Percentiles rank a stretch among this genome's conserved stretches.
Evolutionary conservation across 2,888 invertebrate genomes (phyloP).

Genomic region (Junonia oenone): DNA sequence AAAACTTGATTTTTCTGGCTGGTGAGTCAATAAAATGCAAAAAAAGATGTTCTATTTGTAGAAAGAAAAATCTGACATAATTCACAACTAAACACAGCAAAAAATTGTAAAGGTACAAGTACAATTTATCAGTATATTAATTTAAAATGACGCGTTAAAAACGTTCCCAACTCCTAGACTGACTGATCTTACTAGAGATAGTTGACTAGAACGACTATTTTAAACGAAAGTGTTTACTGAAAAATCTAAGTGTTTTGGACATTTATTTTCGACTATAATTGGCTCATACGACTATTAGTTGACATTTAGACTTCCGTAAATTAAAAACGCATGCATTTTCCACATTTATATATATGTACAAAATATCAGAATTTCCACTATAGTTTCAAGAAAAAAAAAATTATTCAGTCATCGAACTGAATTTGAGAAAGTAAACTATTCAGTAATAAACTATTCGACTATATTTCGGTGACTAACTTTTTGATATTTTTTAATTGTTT

Average conservation of each 20-base stretch:
- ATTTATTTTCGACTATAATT: neutral
- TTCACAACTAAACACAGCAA: too few species aligned
- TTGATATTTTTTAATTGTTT: neutral
- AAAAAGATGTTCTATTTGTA: too few species aligned
- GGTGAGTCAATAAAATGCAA: too few species aligned
- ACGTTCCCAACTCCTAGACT: too few species aligned
- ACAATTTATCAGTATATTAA: too few species aligned
- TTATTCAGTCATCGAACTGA: neutral
- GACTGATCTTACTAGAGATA: neutral
- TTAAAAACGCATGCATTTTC: neutral
- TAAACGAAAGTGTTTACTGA: neutral
- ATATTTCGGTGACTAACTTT: neutral
- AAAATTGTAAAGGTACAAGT: too few species aligned
- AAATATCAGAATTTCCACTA: neutral
- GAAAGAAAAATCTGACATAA: too few species aligned
- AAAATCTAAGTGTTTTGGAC: constrained; percentile 1
- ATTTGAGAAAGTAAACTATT: too few species aligned
- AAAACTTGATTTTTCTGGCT: too few species aligned
- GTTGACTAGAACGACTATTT: neutral
- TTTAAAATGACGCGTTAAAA: too few species aligned
- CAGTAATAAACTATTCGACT: neutral
- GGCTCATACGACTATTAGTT: neutral
- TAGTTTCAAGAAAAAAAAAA: neutral
- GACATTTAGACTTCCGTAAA: neutral
- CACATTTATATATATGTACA: neutral